Percentiles rank a stretch among this genome's conserved stretches.
phyloP scores from a whole-genome alignment of 2,888 invertebrate genomes.

The Pristionchus arcanus region DNA sequence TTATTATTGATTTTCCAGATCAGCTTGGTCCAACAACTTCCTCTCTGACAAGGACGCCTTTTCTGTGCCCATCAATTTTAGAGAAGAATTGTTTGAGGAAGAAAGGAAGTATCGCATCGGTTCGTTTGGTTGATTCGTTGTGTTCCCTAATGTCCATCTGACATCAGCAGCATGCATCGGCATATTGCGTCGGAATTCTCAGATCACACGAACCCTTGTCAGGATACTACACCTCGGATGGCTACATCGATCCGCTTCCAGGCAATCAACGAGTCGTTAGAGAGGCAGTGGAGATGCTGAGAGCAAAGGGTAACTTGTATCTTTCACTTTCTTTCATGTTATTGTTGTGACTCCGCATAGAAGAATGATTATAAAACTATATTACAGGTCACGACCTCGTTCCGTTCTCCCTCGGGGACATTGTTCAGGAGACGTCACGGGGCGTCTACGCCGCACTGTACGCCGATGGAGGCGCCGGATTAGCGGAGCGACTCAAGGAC shows the following conservation, averaged over 20 bases:
- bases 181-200: too few species aligned
- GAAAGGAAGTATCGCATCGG: conserved; percentile 19
- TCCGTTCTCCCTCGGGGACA: background rate
- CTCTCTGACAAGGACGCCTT: conserved; percentile 55
- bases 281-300: background rate
- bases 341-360: too few species aligned
- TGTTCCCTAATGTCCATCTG: too few species aligned
- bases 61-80: conserved; percentile 57
- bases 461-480: background rate
- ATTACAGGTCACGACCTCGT: background rate
- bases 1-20: background rate
- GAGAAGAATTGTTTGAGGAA: conserved; percentile 45
- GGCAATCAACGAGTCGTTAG: background rate
- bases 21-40: conserved; percentile 55
- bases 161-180: too few species aligned
- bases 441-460: background rate
- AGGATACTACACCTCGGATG: background rate
- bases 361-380: too few species aligned
- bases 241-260: conserved; percentile 3
- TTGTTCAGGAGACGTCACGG: background rate
- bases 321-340: too few species aligned
- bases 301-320: background rate
- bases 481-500: background rate
- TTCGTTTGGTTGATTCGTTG: background rate
- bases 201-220: too few species aligned